phyloP scores from a whole-genome alignment of 2,113 vertebrate species.

The Taxidea taxus region DNA sequence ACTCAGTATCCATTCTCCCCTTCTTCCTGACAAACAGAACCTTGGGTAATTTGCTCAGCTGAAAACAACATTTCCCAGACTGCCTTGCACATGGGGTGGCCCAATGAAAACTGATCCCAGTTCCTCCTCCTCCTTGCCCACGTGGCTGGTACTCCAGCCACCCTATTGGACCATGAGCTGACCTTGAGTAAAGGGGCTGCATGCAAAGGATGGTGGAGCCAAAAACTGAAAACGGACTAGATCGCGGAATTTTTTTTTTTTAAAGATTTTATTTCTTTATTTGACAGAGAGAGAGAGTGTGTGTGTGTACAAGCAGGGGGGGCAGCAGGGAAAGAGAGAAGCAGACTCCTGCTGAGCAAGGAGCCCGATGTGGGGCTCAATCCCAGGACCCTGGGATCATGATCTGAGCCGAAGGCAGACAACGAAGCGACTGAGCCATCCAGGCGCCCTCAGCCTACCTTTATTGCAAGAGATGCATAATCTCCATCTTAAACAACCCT shows the following conservation, averaged over 20 bases:
- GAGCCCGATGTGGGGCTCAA: too few relatives aligned
- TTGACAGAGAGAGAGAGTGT: too few relatives aligned
- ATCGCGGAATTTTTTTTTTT: too few relatives aligned
- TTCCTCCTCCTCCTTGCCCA: neutral
- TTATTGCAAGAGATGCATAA: neutral
- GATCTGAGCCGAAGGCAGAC: too few relatives aligned
- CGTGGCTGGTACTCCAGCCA: neutral
- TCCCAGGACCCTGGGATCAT: too few relatives aligned
- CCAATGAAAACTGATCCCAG: neutral
- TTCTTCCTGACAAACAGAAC: neutral
- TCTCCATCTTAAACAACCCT: neutral
- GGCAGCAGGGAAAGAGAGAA: too few relatives aligned
- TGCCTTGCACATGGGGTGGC: neutral
- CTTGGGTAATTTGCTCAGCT: neutral
- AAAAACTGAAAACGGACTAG: neutral
- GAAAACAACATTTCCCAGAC: neutral
- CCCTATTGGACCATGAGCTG: neutral
- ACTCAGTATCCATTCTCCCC: neutral
- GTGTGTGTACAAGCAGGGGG: too few relatives aligned
- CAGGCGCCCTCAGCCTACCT: neutral
- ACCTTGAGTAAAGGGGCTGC: neutral
- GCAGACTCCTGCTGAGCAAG: too few relatives aligned
- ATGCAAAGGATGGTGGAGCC: neutral
- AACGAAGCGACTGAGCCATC: too few relatives aligned
- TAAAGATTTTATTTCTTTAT: too few relatives aligned